Conservation (phyloP, 2,888 invertebrate species). For the Gymnosoma rotundatum region DNA sequence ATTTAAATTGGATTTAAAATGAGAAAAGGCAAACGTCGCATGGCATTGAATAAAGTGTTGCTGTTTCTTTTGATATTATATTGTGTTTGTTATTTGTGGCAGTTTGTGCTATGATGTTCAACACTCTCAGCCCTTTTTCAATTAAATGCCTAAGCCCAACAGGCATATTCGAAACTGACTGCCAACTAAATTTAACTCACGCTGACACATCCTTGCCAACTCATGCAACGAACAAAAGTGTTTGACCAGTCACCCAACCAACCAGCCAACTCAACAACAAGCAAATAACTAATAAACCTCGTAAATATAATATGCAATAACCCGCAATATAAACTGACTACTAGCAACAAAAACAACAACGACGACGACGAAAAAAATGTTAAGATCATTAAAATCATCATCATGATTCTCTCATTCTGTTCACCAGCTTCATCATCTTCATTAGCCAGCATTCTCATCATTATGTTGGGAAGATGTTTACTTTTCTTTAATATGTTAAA, state of each 20-base stretch:
- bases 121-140: slow-evolving; percentile 69
- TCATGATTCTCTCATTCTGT: slow-evolving; percentile 27
- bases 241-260: slow-evolving; percentile 49
- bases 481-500: slow-evolving; percentile 57
- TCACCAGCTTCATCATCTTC: slow-evolving; percentile 23
- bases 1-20: slow-evolving; percentile 71
- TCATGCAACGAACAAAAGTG: slow-evolving; percentile 65
- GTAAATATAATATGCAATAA: slow-evolving; percentile 13
- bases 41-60: slow-evolving; percentile 60
- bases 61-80: slow-evolving; percentile 41
- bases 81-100: slow-evolving; percentile 65
- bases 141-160: slow-evolving; percentile 68
- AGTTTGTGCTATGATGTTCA: slow-evolving; percentile 61
- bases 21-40: slow-evolving; percentile 69
- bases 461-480: slow-evolving; percentile 54
- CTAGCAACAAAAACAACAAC: neutral
- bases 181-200: slow-evolving; percentile 69
- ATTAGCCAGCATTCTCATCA: slow-evolving; percentile 42
- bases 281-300: slow-evolving; percentile 37
- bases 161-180: slow-evolving; percentile 65
- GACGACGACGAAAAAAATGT: neutral
- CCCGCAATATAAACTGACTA: slow-evolving; percentile 46
- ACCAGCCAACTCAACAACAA: slow-evolving; percentile 43
- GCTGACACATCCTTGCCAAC: slow-evolving; percentile 69
- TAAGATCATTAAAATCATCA: slow-evolving; percentile 10